Evolutionary conservation across 1,140 invertebrate species (phyloP), one percentile per base, ranked within the genome.

Genomic region (Euglossa dilemma): DNA sequence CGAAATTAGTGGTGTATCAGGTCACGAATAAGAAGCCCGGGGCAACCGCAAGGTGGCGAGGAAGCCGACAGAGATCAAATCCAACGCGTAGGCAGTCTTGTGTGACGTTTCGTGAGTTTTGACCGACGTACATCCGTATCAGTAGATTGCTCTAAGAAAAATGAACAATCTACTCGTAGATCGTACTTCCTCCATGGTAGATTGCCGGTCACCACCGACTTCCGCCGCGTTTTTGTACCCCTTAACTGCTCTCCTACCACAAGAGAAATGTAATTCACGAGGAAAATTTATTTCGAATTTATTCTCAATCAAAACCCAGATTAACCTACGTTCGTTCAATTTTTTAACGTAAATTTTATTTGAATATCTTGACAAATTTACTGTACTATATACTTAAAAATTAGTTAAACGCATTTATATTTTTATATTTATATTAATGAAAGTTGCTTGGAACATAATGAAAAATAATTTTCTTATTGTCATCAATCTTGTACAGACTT

Each of bases 1-100:
- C 57, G 86, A 85, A 89, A 89, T 90, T 89, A 90, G 84, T 71
- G 86, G 86, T 83, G 73, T 89, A 87, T 86, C 86, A 59, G 86
- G 86, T 79, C 87, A 82, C 63, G 84, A 70, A 6, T 18, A 50
- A 75, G 52, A 45, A 64, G 20, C 28, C 54, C 59, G 64, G 61
- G 67, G 79, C 88, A 84, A 88, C 89, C 88, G 74, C 88, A 90
- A 80, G 71, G 75, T 74, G 79, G 63, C n/a, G 36, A 88, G 85
- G 85, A 83, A 89, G 73, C 79, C 77, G 78, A 25, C 28, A 54
- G 16, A 88, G 87, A 89, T 88, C 75, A 84, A 85, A 87, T 85
- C 80, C 83, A 76, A 83, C 78, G 63, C 80, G 64, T 54, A 54
- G 70, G 67, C 87, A 84, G 75, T 85, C 82, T 87, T 80, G 76